Conservation (phyloP, 2,113 vertebrate genomes). For the Cardinalis cardinalis region DNA sequence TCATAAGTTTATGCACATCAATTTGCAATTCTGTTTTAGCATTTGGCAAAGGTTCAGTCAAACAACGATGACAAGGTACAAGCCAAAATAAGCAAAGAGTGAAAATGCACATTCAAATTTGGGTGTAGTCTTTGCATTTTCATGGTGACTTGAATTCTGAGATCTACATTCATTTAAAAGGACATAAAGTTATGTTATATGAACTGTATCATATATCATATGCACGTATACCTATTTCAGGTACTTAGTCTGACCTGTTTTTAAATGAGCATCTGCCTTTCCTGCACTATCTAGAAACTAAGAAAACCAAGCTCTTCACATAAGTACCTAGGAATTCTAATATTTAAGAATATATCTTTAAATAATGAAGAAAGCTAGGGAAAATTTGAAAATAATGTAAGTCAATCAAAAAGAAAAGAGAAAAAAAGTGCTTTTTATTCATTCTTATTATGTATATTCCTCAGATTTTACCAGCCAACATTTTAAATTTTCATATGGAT, state of each 20-base stretch:
- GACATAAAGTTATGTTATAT: neutral
- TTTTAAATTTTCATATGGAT: neutral
- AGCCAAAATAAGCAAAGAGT: neutral
- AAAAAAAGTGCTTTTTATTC: neutral
- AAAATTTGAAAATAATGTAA: neutral
- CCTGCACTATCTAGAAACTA: neutral
- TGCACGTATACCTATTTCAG: accelerated
- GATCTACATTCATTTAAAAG: neutral
- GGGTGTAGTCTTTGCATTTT: neutral
- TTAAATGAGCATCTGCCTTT: neutral
- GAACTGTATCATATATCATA: neutral
- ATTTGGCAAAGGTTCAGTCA: neutral
- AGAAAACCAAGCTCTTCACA: neutral
- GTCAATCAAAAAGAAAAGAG: neutral
- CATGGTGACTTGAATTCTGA: neutral
- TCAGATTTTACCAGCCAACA: neutral
- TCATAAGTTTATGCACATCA: accelerated
- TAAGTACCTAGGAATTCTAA: neutral
- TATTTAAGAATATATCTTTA: neutral
- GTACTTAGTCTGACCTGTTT: neutral
- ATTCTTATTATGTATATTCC: neutral
- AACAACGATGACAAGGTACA: neutral
- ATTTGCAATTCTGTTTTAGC: neutral
- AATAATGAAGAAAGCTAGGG: neutral
- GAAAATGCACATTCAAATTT: neutral